Evolutionary conservation across 2,888 invertebrate species (phyloP).

Genomic region (Dryococelus australis): DNA sequence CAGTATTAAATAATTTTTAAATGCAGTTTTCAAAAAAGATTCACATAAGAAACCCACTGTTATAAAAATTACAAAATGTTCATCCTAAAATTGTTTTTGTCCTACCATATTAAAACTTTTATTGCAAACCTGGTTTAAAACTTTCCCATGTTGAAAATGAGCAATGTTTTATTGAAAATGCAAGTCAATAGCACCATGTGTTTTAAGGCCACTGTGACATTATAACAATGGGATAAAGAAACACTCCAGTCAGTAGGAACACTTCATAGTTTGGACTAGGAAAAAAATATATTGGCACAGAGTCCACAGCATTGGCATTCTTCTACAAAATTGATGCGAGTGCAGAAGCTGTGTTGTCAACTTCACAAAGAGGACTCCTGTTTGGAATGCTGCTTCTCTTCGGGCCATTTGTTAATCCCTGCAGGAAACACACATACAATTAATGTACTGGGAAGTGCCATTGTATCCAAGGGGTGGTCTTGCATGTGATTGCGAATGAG

Average conservation of each 20-base stretch:
- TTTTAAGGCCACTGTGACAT: neutral
- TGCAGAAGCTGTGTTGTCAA: constrained; percentile 28
- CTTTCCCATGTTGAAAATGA: neutral
- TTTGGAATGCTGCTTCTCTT: constrained; percentile 19
- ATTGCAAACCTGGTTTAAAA: neutral
- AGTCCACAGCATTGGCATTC: neutral
- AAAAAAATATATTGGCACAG: neutral
- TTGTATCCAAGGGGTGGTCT: too few species aligned
- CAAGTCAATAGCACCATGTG: neutral
- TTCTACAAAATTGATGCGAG: neutral
- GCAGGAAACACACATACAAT: neutral
- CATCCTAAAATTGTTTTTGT: neutral
- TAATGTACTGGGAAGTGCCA: too few species aligned
- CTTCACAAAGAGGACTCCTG: constrained; percentile 5
- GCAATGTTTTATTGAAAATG: neutral
- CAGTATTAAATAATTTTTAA: neutral
- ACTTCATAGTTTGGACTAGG: neutral
- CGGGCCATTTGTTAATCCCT: constrained; percentile 33
- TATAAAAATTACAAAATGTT: neutral
- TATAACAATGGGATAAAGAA: neutral
- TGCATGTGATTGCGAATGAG: too few species aligned
- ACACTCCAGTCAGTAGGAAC: neutral
- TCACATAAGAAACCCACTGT: neutral
- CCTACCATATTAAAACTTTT: neutral
- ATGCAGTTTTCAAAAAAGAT: neutral